phyloP scores from a whole-genome alignment of 2,888 invertebrate genomes.

The Atherix ibis region DNA sequence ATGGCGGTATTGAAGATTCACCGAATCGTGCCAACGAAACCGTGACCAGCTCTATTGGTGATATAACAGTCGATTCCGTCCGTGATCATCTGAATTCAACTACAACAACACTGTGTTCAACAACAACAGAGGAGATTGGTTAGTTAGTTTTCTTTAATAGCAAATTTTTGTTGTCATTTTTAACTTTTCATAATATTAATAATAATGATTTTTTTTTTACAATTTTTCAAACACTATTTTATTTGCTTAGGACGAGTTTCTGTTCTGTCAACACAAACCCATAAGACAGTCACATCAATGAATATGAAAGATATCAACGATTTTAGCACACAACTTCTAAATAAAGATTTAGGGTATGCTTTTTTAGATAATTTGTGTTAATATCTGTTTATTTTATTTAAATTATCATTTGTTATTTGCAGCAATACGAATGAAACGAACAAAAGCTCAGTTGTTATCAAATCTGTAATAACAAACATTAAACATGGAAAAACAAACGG shows the following conservation, averaged over 20 bases:
- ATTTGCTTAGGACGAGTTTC: constrained; percentile 26
- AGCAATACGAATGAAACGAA: constrained; percentile 30
- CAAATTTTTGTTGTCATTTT: constrained; percentile 1
- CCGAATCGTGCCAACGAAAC: constrained; percentile 33
- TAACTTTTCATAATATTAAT: not conserved
- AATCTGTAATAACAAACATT: constrained; percentile 31
- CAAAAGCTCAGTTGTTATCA: constrained; percentile 31
- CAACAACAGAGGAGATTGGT: constrained; percentile 28
- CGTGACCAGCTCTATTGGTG: constrained; percentile 51
- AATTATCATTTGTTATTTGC: constrained; percentile 7
- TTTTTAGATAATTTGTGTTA: constrained; percentile 26
- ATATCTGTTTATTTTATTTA: not conserved
- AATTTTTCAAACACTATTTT: not conserved
- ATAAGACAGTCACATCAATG: constrained; percentile 24
- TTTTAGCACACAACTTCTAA: constrained; percentile 25
- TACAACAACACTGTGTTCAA: constrained; percentile 30
- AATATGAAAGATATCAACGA: constrained; percentile 29
- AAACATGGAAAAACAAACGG: constrained; percentile 30
- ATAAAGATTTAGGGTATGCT: constrained; percentile 26
- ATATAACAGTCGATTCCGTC: constrained; percentile 89
- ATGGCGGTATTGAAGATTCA: constrained; percentile 39
- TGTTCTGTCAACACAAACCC: constrained; percentile 31
- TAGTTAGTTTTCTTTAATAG: not conserved
- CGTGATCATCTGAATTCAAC: constrained; percentile 58
- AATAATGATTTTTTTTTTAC: not conserved